Evolutionary conservation across 2,797 vertebrate genomes (phyloP).

Genomic region (Pristis pectinata): DNA sequence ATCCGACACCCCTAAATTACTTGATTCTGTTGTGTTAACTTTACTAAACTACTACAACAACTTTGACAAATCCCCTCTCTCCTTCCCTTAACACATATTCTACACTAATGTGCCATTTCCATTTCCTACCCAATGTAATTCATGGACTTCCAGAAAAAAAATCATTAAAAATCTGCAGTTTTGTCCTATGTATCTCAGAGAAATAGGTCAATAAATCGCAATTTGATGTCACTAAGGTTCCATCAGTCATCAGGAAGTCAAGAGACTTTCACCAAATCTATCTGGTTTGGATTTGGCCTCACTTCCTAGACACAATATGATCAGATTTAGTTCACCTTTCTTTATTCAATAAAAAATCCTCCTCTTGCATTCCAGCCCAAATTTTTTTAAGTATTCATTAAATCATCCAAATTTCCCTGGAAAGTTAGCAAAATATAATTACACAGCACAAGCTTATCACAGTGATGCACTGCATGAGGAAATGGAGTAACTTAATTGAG

Average conservation of each 20-base stretch:
- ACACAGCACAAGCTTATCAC: background rate
- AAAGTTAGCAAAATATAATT: background rate
- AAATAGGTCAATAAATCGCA: background rate
- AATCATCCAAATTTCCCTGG: background rate
- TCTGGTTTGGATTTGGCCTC: background rate
- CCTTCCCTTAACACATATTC: background rate
- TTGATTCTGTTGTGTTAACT: background rate
- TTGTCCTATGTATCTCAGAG: background rate
- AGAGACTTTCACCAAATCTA: background rate
- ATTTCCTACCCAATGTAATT: background rate
- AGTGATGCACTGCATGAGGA: background rate
- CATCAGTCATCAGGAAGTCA: background rate
- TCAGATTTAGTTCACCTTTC: background rate
- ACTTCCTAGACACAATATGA: background rate
- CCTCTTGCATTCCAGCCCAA: background rate
- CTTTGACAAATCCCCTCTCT: background rate
- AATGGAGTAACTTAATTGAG: background rate
- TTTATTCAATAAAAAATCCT: background rate
- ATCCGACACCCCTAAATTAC: background rate
- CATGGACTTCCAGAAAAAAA: background rate
- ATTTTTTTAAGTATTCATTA: background rate
- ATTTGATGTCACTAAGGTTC: background rate
- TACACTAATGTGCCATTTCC: background rate
- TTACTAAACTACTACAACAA: background rate
- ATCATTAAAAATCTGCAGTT: background rate